phyloP scores from a whole-genome alignment of 2,113 vertebrate genomes.

The Entosphenus tridentatus region DNA sequence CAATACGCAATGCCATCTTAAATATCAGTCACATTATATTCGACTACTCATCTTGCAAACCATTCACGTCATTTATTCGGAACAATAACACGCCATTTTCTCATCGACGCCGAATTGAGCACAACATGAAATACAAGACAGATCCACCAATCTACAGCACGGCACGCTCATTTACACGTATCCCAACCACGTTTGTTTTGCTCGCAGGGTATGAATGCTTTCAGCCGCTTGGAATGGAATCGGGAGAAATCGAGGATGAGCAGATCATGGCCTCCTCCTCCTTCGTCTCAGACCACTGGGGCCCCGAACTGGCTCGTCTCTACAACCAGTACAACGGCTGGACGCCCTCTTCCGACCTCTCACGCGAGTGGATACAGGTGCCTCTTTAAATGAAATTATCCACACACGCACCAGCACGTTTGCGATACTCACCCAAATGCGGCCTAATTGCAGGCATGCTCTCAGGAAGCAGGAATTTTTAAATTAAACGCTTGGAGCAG shows the following conservation, averaged over 20 bases:
- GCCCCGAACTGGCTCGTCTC: constrained; percentile 62
- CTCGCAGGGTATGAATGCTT: constrained; percentile 66
- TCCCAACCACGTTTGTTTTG: not conserved
- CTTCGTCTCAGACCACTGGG: constrained; percentile 56
- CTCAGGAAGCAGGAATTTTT: too few species aligned
- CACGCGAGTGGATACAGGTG: constrained; percentile 86
- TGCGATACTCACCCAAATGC: too few species aligned
- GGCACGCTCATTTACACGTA: not conserved
- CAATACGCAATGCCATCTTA: too few species aligned
- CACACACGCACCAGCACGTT: too few species aligned
- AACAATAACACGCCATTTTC: too few species aligned
- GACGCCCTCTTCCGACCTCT: constrained; percentile 75
- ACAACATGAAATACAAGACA: not conserved
- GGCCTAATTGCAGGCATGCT: too few species aligned
- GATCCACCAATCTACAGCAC: too few species aligned
- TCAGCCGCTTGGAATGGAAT: constrained; percentile 75
- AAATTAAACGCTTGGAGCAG: too few species aligned
- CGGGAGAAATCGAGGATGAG: constrained; percentile 61
- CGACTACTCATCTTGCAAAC: too few species aligned
- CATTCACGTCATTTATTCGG: too few species aligned
- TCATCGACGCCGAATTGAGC: not conserved
- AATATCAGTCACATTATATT: too few species aligned
- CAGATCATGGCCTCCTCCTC: constrained; percentile 72
- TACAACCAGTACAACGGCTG: constrained; percentile 75
- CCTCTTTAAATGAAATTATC: too few species aligned